Percentiles rank a stretch among this genome's conserved stretches.
These are phyloP conservation scores for Cheilosia pagana DNA, from an alignment of 2,888 invertebrate species.

Conservation along the genomic window DNA sequence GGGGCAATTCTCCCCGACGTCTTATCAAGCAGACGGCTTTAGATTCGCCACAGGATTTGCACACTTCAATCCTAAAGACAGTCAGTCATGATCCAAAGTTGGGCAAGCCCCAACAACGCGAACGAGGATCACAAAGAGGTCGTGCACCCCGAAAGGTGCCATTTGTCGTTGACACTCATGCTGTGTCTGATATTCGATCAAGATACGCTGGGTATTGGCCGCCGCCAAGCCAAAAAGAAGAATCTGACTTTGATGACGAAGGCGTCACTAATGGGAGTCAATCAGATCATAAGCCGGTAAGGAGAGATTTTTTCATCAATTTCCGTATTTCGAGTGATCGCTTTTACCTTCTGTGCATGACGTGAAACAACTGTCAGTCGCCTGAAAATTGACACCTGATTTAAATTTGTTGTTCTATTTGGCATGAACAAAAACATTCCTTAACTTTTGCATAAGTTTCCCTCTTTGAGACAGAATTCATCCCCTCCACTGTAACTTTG, in stretches of 20 bases:
- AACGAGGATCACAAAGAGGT: slow-evolving; percentile 84
- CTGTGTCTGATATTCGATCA: slow-evolving; percentile 84
- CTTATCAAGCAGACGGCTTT: slow-evolving; percentile 89
- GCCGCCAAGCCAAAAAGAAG: slow-evolving; percentile 81
- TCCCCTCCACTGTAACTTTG: too few species aligned
- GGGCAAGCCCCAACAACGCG: slow-evolving; percentile 78
- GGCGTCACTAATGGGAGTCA: slow-evolving; percentile 78
- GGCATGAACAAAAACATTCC: too few species aligned
- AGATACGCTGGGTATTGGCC: slow-evolving; percentile 85
- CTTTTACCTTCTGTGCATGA: neutral
- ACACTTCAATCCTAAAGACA: slow-evolving; percentile 81
- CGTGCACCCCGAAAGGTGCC: slow-evolving; percentile 84
- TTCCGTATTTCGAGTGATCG: neutral
- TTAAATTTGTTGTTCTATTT: too few species aligned
- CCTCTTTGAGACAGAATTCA: too few species aligned
- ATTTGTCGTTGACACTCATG: slow-evolving; percentile 85
- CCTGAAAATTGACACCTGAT: too few species aligned
- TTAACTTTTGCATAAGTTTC: too few species aligned
- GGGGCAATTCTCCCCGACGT: slow-evolving; percentile 87
- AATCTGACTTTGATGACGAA: slow-evolving; percentile 79
- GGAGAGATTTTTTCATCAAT: slow-evolving; percentile 6
- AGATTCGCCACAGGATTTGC: slow-evolving; percentile 84
- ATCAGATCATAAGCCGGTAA: slow-evolving; percentile 78
- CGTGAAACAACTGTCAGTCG: too few species aligned
- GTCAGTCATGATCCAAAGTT: slow-evolving; percentile 77